Conservation (phyloP, 2,888 invertebrate species). For the Lagria hirta region DNA sequence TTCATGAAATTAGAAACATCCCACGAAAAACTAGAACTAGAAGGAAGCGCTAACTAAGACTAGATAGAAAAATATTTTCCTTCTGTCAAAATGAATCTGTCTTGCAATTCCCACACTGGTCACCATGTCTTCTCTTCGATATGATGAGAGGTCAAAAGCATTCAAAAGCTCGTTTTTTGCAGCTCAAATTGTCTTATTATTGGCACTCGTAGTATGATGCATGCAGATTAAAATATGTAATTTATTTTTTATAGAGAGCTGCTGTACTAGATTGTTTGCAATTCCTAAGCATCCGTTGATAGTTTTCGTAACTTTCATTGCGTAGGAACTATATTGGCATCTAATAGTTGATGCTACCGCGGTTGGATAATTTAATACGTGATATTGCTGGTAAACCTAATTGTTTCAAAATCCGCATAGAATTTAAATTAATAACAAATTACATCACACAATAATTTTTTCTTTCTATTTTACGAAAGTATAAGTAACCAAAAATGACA, state of each 20-base stretch:
- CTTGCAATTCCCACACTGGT: not conserved
- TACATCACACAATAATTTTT: too few relatives aligned
- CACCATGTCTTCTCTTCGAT: not conserved
- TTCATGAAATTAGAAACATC: slow-evolving; percentile 15
- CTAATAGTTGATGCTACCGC: too few relatives aligned
- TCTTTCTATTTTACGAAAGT: too few relatives aligned
- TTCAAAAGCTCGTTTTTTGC: not conserved
- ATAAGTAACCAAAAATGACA: too few relatives aligned
- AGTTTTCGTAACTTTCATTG: slow-evolving; percentile 18
- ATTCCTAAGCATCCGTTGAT: slow-evolving; percentile 11
- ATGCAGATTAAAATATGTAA: slow-evolving; percentile 3
- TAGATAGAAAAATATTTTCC: not conserved
- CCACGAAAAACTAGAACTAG: slow-evolving; percentile 15
- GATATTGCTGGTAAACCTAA: too few relatives aligned
- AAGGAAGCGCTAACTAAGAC: slow-evolving; percentile 1
- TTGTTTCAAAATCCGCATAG: too few relatives aligned
- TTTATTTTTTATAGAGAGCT: too few relatives aligned
- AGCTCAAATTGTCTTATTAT: not conserved
- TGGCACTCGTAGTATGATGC: slow-evolving; percentile 4
- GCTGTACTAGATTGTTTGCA: too few relatives aligned
- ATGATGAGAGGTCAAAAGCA: not conserved
- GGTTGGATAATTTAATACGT: too few relatives aligned
- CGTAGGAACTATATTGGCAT: too few relatives aligned
- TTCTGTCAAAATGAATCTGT: not conserved
- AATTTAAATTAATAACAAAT: too few relatives aligned